A percentile compares a stretch with the other conserved stretches of the same genome.
These are phyloP conservation scores for Conops quadrifasciatus DNA, from an alignment of 2,888 invertebrate species.

Conservation along the genomic window DNA sequence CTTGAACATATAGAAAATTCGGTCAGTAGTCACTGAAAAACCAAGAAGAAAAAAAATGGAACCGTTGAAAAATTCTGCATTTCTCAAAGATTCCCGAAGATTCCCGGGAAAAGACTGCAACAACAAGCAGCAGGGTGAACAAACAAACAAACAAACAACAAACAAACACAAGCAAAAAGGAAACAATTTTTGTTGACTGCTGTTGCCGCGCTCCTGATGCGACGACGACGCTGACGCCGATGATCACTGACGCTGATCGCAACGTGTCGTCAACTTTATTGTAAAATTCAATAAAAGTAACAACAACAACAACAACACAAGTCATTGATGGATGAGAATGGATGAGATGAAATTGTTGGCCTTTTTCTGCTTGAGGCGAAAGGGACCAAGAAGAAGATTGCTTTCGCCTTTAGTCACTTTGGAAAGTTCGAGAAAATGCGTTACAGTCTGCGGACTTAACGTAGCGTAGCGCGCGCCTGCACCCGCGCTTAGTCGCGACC, in stretches of 20 bases:
- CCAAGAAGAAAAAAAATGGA: conserved; percentile 18
- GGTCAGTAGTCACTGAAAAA: conserved; percentile 19
- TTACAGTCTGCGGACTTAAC: too few relatives aligned
- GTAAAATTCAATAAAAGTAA: neutral
- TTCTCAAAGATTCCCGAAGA: conserved; percentile 14
- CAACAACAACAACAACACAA: conserved; percentile 9
- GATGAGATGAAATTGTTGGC: neutral
- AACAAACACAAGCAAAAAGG: conserved; percentile 41
- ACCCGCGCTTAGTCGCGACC: neutral
- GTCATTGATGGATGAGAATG: neutral
- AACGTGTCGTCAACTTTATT: conserved; percentile 33
- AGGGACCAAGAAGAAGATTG: neutral
- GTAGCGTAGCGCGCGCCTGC: neutral
- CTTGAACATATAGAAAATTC: conserved; percentile 16
- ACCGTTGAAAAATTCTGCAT: conserved; percentile 12
- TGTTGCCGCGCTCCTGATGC: conserved; percentile 12
- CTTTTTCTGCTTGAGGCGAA: neutral
- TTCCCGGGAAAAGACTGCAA: neutral
- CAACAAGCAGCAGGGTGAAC: too few relatives aligned
- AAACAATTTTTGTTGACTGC: conserved; percentile 43
- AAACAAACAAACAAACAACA: neutral
- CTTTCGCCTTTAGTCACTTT: conserved; percentile 2
- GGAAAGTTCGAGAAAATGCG: conserved; percentile 24
- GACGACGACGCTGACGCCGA: conserved; percentile 25
- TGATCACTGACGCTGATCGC: conserved; percentile 34